Percentiles rank a stretch among this genome's conserved stretches.
Conservation (phyloP, 2,888 invertebrate species). For the Spisula solida region DNA sequence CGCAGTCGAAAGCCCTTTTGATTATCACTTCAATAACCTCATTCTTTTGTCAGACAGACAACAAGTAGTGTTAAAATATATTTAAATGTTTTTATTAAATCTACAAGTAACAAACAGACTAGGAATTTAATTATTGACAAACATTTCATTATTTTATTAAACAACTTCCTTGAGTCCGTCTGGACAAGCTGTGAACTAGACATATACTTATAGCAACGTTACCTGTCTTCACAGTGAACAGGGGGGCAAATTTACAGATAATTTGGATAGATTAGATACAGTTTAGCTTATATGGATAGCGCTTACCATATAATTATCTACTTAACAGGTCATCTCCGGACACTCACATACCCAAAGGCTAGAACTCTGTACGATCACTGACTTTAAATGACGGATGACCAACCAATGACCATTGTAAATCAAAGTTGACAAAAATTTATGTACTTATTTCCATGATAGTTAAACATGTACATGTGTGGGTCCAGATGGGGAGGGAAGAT, state of each 20-base stretch:
- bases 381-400: conserved; percentile 15
- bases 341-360: conserved; percentile 1
- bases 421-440: not conserved
- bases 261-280: not conserved
- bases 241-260: conserved; percentile 22
- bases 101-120: no score
- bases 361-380: not conserved
- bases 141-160: not conserved
- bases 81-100: no score
- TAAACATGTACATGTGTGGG: not conserved
- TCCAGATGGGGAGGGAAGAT: not conserved
- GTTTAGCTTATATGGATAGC: not conserved
- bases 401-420: not conserved
- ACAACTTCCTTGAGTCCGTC: conserved; percentile 1
- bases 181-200: not conserved
- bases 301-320: conserved; percentile 29
- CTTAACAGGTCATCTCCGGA: conserved; percentile 37
- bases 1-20: no score
- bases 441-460: not conserved
- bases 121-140: not conserved
- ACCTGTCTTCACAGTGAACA: not conserved
- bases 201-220: not conserved
- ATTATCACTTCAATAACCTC: no score
- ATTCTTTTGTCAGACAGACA: no score
- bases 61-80: no score